A percentile compares a stretch with the other conserved stretches of the same genome.
Evolutionary conservation across 2,888 invertebrate species (phyloP).

Genomic region (Hypercompe scribonia): DNA sequence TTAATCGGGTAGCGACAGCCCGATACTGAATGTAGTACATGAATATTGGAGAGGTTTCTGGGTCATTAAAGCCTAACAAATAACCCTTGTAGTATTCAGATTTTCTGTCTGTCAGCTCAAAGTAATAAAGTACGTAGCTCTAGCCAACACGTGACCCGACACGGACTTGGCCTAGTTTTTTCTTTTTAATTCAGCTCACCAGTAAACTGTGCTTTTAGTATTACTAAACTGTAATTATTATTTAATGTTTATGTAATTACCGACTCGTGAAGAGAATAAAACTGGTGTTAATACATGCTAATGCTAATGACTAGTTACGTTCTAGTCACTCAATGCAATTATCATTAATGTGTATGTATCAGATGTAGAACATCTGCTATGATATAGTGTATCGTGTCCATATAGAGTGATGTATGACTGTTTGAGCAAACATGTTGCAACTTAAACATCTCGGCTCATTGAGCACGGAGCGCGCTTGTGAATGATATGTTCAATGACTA

Average conservation of each 20-base stretch:
- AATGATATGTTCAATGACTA: conserved; percentile 60
- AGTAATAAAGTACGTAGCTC: background rate
- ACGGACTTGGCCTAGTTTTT: background rate
- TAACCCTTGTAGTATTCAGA: background rate
- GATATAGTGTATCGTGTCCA: conserved; percentile 24
- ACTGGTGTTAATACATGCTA: conserved; percentile 16
- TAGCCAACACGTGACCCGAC: background rate
- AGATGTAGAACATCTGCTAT: conserved; percentile 39
- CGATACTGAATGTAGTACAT: too few species aligned
- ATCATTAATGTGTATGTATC: conserved; percentile 29
- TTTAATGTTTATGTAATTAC: conserved; percentile 23
- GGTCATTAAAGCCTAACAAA: too few species aligned
- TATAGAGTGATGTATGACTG: conserved; percentile 50
- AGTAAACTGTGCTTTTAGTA: background rate
- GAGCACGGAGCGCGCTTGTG: conserved; percentile 49
- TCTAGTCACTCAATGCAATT: conserved; percentile 22
- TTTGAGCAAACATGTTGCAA: conserved; percentile 54
- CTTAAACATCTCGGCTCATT: conserved; percentile 59
- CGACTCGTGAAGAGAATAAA: background rate
- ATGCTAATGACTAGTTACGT: conserved; percentile 17
- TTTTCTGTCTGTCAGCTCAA: background rate
- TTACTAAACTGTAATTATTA: conserved; percentile 2
- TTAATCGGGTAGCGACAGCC: too few species aligned
- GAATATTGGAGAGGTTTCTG: too few species aligned
- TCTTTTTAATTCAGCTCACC: background rate